Conservation (phyloP, 2,113 vertebrate genomes). For the Pachyramphus minor region DNA sequence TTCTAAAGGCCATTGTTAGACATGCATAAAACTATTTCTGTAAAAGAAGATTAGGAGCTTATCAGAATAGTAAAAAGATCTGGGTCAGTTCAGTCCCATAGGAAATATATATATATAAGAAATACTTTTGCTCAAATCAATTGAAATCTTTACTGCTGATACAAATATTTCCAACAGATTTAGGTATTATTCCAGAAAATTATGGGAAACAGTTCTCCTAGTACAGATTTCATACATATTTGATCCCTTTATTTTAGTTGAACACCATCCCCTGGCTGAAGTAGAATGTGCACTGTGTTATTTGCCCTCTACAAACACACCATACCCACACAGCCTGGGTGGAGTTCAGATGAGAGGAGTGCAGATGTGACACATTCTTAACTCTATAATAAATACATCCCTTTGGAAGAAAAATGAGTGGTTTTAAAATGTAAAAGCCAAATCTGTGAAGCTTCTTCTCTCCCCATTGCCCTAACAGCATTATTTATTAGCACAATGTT, state of each 20-base stretch:
- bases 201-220: background rate
- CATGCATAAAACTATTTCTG: background rate
- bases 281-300: fast-evolving
- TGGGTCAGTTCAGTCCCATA: background rate
- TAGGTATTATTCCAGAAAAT: background rate
- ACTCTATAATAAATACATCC: background rate
- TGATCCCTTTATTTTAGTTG: background rate
- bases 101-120: background rate
- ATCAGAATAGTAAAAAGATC: background rate
- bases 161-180: background rate
- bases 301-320: background rate
- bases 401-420: background rate
- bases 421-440: background rate
- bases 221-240: background rate
- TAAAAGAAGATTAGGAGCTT: background rate
- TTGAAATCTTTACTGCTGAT: background rate
- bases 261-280: background rate
- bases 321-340: fast-evolving
- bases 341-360: background rate
- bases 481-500: background rate
- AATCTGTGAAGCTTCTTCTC: background rate
- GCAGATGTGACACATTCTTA: background rate
- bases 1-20: background rate
- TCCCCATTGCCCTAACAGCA: background rate
- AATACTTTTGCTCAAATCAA: background rate